Base-by-base conservation (phyloP, 2,888 invertebrate genomes). In the Rugalucina vietnamica region DNA sequence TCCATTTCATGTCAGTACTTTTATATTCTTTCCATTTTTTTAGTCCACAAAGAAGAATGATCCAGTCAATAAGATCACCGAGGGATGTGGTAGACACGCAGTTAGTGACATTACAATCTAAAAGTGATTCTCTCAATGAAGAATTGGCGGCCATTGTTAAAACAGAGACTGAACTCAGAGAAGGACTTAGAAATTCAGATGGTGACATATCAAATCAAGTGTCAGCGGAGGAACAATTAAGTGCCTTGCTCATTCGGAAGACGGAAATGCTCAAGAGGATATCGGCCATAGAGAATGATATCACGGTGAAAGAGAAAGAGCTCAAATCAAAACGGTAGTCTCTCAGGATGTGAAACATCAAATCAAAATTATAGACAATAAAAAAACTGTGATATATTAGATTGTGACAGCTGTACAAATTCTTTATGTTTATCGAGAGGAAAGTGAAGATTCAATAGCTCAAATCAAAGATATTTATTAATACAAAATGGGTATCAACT, bases 251-350 rank as follows among this genome's bases (percentile, higher is more conserved):
- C 27, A 27, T 88, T 39, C 84, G 88, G 71, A 92, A 92, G 81
- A 89, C 89, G 21, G 89, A 91, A 50, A 84, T 93, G 21, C 78
- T 93, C 34, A 92, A 90, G 79, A 82, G 90, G 78, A 90, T 92
- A 71, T 84, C 91, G 8, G 76, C 84, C 0, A 69, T 91, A 8
- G 93, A 93, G 49, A 87, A 89, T n/a, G 92, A 93, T 39, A 92
- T 93, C 34, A 39, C 76, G 14, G 90, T 85, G 76, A 93, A 93
- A 81, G 92, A 93, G 57, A 91, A 91, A 72, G 91, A 91, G 70
- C 81, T 92, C 24, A 91, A 90, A 80, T 87, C 89, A 24, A 91
- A 90, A 73, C 88, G 86, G 71, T 65, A 65, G 29, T 65, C 3
- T 34, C n/a, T n/a, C n/a, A n/a, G n/a, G n/a, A n/a, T n/a, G n/a